Conservation (phyloP, 2,113 vertebrate genomes). For the Bubalus kerabau region DNA sequence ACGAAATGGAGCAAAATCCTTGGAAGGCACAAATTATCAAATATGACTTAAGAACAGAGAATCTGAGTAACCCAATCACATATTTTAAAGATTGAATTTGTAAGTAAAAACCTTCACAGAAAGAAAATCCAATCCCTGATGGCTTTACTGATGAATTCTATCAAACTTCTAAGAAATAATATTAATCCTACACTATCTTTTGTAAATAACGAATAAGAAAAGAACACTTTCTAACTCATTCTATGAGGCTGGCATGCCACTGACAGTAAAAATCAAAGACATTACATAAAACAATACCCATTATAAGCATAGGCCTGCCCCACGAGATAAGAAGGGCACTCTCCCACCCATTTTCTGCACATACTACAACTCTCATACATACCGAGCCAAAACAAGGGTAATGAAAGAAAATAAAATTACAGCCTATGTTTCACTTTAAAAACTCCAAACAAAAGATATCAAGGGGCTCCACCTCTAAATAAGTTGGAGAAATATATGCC, state of each 20-base stretch:
- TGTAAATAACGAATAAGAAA: neutral
- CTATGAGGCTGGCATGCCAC: neutral
- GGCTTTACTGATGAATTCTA: neutral
- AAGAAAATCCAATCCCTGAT: neutral
- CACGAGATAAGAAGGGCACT: neutral
- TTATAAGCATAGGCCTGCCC: neutral
- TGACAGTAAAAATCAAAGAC: neutral
- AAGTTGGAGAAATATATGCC: neutral
- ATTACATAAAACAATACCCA: neutral
- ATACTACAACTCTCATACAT: neutral
- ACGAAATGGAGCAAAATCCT: neutral
- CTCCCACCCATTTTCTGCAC: neutral
- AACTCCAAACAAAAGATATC: neutral
- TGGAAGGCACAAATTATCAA: neutral
- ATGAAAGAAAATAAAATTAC: neutral
- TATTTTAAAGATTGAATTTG: neutral
- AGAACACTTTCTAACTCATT: neutral
- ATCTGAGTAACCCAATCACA: neutral
- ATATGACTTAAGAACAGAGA: neutral
- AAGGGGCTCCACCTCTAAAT: neutral
- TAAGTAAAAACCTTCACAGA: neutral
- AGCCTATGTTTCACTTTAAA: neutral
- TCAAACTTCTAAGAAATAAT: neutral
- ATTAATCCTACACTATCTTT: neutral
- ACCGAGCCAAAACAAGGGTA: neutral